Evolutionary conservation across 2,113 vertebrate species (phyloP).

Genomic region (Amphiprion percula): DNA sequence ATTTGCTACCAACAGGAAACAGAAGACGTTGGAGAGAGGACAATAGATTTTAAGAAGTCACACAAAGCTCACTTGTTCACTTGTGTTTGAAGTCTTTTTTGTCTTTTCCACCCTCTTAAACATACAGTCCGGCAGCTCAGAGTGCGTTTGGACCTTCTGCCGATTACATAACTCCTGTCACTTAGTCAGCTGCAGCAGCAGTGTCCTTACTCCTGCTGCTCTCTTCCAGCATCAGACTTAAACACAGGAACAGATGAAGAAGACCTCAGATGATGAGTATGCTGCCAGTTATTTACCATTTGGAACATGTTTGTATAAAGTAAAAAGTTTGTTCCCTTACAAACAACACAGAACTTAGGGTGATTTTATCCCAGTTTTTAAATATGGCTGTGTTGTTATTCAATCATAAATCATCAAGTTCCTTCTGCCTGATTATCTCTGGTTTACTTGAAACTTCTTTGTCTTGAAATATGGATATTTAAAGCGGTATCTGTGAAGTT

Average conservation of each 20-base stretch:
- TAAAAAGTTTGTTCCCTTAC: too few species aligned
- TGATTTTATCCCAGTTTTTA: not conserved
- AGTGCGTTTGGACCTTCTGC: slow-evolving; percentile 60
- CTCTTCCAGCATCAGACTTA: slow-evolving; percentile 41
- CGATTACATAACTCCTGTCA: slow-evolving; percentile 69
- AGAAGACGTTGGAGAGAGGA: not conserved
- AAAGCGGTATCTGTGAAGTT: too few species aligned
- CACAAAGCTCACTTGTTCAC: not conserved
- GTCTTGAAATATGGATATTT: too few species aligned
- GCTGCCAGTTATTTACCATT: not conserved
- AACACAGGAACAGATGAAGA: slow-evolving; percentile 24
- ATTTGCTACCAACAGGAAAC: slow-evolving; percentile 14
- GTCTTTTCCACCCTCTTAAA: slow-evolving; percentile 10
- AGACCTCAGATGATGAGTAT: not conserved
- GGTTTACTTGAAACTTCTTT: too few species aligned
- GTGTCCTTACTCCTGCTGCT: slow-evolving; percentile 66
- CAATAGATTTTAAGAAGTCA: slow-evolving; percentile 9
- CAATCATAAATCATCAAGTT: too few species aligned
- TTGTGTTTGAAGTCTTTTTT: not conserved
- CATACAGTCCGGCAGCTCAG: slow-evolving; percentile 19
- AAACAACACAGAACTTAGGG: too few species aligned
- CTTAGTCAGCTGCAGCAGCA: slow-evolving; percentile 72
- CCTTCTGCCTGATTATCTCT: too few species aligned
- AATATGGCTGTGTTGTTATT: too few species aligned
- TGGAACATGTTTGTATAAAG: not conserved